A percentile compares a stretch with the other conserved stretches of the same genome.
Evolutionary conservation across 1,140 invertebrate genomes (phyloP).

Genomic region (Halesus radiatus): DNA sequence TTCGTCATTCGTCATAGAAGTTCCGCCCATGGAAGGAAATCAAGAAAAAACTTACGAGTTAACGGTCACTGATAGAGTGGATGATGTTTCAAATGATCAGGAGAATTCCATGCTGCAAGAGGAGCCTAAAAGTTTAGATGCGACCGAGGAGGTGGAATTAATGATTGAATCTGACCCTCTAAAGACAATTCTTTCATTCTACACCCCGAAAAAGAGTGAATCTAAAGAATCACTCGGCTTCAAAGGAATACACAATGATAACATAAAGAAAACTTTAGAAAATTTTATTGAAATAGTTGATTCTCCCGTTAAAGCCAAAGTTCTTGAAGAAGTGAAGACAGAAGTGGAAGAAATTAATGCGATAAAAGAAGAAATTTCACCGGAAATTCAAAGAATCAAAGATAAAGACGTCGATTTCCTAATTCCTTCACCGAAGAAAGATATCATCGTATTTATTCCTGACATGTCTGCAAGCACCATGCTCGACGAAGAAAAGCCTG

Average conservation of each 20-base stretch:
- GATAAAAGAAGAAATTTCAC: too few species aligned
- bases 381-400: too few species aligned
- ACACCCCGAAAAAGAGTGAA: constrained; percentile 21
- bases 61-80: too few species aligned
- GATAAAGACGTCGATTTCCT: too few species aligned
- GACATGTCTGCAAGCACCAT: too few species aligned
- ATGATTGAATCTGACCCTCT: neutral
- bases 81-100: too few species aligned
- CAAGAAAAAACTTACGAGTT: too few species aligned
- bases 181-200: neutral
- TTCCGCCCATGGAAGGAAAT: neutral
- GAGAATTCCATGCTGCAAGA: neutral
- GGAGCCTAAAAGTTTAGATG: neutral
- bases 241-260: too few species aligned
- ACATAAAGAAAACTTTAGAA: neutral
- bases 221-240: neutral
- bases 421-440: neutral
- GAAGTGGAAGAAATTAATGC: too few species aligned
- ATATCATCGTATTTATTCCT: neutral
- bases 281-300: neutral
- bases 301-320: neutral
- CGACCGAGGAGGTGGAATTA: neutral
- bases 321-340: too few species aligned
- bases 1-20: neutral
- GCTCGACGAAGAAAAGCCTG: too few species aligned